A percentile compares a stretch with the other conserved stretches of the same genome.
phyloP scores from a whole-genome alignment of 2,113 vertebrate genomes.

The Odobenus rosmarus region DNA sequence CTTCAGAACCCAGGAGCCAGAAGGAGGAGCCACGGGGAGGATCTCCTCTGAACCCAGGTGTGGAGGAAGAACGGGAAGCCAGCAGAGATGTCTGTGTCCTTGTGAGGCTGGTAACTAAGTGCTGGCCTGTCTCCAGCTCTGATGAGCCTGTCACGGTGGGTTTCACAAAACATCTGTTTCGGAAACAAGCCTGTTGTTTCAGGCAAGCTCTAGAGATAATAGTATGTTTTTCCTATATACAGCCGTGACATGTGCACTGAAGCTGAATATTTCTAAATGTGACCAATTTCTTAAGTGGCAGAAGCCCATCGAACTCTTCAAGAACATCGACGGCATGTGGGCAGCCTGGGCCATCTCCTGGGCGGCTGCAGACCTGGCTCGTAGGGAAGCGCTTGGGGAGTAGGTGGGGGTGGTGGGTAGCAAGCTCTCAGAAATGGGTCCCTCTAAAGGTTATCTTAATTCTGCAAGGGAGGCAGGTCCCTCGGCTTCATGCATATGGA shows the following conservation, averaged over 20 bases:
- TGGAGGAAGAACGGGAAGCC: background rate
- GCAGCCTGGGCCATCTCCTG: background rate
- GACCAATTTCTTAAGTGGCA: slow-evolving; percentile 17
- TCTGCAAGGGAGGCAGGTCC: slow-evolving; percentile 29
- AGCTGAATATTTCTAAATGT: background rate
- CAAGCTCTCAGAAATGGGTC: background rate
- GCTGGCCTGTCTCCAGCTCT: background rate
- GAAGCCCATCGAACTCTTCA: slow-evolving; percentile 26
- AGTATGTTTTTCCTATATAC: background rate
- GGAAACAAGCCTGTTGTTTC: slow-evolving; percentile 16
- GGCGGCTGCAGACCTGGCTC: background rate
- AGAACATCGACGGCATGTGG: background rate
- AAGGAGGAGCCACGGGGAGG: background rate
- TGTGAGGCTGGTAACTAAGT: background rate
- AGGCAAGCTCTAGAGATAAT: slow-evolving; percentile 27
- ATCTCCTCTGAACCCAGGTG: background rate
- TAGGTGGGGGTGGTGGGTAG: background rate
- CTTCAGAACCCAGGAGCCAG: slow-evolving; percentile 5
- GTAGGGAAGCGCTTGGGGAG: rapidly evolving
- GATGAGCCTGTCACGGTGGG: background rate
- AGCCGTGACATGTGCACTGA: background rate
- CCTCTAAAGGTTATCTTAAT: background rate
- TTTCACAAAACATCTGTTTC: slow-evolving; percentile 53
- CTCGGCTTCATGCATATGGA: slow-evolving; percentile 65
- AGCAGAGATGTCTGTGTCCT: background rate